Conservation (phyloP, 2,797 vertebrate genomes). For the Pterois miles region DNA sequence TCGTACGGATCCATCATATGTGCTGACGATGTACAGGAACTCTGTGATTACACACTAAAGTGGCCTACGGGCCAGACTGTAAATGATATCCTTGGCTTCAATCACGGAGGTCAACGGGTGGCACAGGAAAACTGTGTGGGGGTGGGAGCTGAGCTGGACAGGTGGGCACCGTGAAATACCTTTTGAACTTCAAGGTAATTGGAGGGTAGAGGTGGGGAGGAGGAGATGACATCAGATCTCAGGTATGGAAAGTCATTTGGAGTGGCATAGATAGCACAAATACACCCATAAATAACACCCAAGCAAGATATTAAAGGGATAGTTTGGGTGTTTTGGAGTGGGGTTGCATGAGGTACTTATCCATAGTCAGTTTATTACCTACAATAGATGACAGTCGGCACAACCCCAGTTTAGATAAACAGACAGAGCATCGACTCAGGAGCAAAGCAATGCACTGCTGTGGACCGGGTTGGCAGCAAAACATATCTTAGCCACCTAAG, state of each 20-base stretch:
- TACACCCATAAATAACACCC: conserved; percentile 9
- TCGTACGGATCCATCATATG: conserved; percentile 46
- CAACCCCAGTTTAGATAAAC: too few relatives aligned
- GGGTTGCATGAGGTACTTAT: too few relatives aligned
- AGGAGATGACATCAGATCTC: conserved; percentile 51
- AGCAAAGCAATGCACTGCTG: too few relatives aligned
- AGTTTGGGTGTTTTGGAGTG: too few relatives aligned
- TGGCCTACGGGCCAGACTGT: conserved; percentile 58
- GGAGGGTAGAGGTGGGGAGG: conserved; percentile 20
- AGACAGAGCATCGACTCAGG: accelerated
- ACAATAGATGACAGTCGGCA: too few relatives aligned
- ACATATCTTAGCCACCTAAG: too few relatives aligned
- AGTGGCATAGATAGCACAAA: conserved; percentile 29
- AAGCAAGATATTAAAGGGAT: not conserved
- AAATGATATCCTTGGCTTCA: conserved; percentile 64
- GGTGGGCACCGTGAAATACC: conserved; percentile 48
- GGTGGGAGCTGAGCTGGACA: conserved; percentile 41
- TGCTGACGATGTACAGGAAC: conserved; percentile 67
- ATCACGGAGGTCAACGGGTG: conserved; percentile 59
- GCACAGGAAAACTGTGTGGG: conserved; percentile 31
- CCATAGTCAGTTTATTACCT: too few relatives aligned
- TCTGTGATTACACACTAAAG: conserved; percentile 65
- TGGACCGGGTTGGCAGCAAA: too few relatives aligned
- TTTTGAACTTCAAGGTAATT: conserved; percentile 65
- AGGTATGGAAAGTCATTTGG: conserved; percentile 33